Conservation (phyloP, 2,113 vertebrate genomes). For the Rhabdornis inornatus region DNA sequence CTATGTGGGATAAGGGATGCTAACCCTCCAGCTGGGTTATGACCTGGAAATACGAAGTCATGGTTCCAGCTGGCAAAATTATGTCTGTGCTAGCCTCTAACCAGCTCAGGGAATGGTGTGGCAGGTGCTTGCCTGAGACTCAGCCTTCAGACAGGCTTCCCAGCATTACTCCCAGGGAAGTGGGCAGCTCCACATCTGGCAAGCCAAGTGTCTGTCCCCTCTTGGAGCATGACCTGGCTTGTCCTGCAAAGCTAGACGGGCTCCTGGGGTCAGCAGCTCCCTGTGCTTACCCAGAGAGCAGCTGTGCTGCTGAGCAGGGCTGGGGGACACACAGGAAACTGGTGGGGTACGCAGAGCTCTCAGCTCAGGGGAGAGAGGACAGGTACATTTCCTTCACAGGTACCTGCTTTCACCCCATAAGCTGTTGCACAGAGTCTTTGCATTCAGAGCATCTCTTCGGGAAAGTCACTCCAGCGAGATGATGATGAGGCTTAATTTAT, state of each 20-base stretch:
- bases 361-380: fast-evolving
- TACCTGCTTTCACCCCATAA: neutral
- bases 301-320: neutral
- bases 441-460: neutral
- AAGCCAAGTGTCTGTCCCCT: neutral
- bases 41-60: neutral
- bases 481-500: constrained; percentile 5
- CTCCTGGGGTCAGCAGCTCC: neutral
- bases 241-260: neutral
- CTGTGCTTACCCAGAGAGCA: neutral
- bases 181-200: fast-evolving
- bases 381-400: neutral
- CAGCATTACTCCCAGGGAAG: fast-evolving
- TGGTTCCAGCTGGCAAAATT: neutral
- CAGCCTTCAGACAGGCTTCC: neutral
- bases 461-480: neutral
- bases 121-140: neutral
- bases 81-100: neutral
- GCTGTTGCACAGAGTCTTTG: neutral
- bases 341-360: fast-evolving
- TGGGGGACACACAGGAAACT: too few species aligned
- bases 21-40: neutral
- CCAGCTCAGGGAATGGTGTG: neutral
- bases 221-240: neutral
- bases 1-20: neutral